Percentiles rank a stretch among this genome's conserved stretches.
Conservation (phyloP, 2,797 vertebrate species). For the Discoglossus pictus region DNA sequence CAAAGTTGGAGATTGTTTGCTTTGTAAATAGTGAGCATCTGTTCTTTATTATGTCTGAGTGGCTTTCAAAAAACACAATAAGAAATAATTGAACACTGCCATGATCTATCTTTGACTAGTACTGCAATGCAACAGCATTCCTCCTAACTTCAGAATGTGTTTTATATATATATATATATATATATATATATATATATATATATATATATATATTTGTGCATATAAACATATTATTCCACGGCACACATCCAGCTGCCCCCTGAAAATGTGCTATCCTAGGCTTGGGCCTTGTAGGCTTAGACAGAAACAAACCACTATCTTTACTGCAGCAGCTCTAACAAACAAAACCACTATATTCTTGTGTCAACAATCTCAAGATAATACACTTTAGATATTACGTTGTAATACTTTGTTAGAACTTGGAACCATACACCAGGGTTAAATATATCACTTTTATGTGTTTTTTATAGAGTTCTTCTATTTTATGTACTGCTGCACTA, state of each 20-base stretch:
- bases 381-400: conserved; percentile 3
- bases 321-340: neutral
- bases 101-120: too few relatives aligned
- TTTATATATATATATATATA: too few relatives aligned
- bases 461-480: conserved; percentile 38
- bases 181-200: too few relatives aligned
- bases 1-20: conserved; percentile 24
- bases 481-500: conserved; percentile 31
- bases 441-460: conserved; percentile 33
- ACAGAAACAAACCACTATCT: too few relatives aligned
- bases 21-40: conserved; percentile 28
- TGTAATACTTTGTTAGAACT: conserved; percentile 14
- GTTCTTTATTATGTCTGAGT: conserved; percentile 19
- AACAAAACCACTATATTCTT: neutral
- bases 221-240: too few relatives aligned
- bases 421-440: conserved; percentile 11
- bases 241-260: too few relatives aligned
- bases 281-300: too few relatives aligned
- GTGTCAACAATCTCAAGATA: conserved; percentile 7
- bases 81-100: too few relatives aligned
- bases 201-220: too few relatives aligned
- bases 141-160: too few relatives aligned
- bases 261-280: too few relatives aligned
- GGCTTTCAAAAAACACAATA: neutral
- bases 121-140: too few relatives aligned